Conservation (phyloP, 2,797 vertebrate genomes). For the Enoplosus armatus region DNA sequence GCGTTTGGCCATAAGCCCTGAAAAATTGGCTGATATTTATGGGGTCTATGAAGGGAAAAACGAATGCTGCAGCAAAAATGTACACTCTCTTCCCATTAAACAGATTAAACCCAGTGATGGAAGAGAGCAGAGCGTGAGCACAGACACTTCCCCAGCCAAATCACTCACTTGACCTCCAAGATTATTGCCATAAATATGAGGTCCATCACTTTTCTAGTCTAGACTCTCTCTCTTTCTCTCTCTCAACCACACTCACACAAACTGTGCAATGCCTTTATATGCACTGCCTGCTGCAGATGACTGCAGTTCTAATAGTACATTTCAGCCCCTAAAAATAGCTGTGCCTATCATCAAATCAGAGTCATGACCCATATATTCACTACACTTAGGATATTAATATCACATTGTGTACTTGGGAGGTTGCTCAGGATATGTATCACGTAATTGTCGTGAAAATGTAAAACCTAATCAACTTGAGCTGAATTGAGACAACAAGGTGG, state of each 20-base stretch:
- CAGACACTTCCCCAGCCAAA: slow-evolving; percentile 39
- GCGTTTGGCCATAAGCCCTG: slow-evolving; percentile 29
- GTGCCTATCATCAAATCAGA: slow-evolving; percentile 20
- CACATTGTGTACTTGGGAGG: not conserved
- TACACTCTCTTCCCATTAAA: slow-evolving; percentile 33
- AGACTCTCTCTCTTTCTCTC: not conserved
- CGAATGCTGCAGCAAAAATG: slow-evolving; percentile 28
- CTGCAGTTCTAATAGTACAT: slow-evolving; percentile 7
- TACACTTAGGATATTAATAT: slow-evolving; percentile 15
- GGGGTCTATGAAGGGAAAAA: slow-evolving; percentile 16
- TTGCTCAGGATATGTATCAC: not conserved
- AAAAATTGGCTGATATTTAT: slow-evolving; percentile 45
- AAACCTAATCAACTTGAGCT: not conserved
- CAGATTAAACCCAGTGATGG: slow-evolving; percentile 32
- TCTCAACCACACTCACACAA: slow-evolving; percentile 1
- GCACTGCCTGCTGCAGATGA: slow-evolving; percentile 14
- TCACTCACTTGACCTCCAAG: slow-evolving; percentile 23
- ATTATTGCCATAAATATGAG: slow-evolving; percentile 28
- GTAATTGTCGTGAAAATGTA: slow-evolving; percentile 2
- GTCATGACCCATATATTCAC: slow-evolving; percentile 45
- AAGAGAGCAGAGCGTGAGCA: not conserved
- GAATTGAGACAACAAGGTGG: not conserved
- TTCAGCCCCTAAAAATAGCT: slow-evolving; percentile 53
- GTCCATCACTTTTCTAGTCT: slow-evolving; percentile 16
- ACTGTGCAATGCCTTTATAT: slow-evolving; percentile 6